phyloP scores from a whole-genome alignment of 2,888 invertebrate genomes.

The Acleris sparsana region DNA sequence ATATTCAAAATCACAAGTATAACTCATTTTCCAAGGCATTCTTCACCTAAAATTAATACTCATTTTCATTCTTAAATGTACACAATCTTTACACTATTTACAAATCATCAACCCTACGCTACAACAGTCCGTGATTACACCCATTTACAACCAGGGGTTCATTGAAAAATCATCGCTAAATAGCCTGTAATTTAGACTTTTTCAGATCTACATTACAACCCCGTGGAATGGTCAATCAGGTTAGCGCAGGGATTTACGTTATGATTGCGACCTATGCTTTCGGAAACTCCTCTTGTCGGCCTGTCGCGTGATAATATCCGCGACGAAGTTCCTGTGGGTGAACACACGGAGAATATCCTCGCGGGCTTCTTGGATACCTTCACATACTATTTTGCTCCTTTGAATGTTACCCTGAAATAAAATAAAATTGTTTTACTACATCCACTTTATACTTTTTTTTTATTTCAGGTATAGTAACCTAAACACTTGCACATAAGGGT shows the following conservation, averaged over 20 bases:
- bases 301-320: conserved; percentile 95
- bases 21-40: conserved; percentile 64
- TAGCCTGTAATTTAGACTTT: conserved; percentile 10
- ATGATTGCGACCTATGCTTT: conserved; percentile 91
- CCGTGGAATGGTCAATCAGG: neutral
- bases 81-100: conserved; percentile 48
- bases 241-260: conserved; percentile 42
- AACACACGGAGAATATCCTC: conserved; percentile 94
- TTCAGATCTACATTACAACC: conserved; percentile 8
- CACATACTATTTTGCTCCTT: conserved; percentile 95
- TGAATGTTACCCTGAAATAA: conserved; percentile 94
- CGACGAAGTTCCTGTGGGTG: conserved; percentile 94
- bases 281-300: conserved; percentile 96
- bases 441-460: no score
- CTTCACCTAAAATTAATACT: conserved; percentile 50
- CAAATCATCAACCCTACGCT: conserved; percentile 33
- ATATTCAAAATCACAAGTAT: conserved; percentile 63
- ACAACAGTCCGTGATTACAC: conserved; percentile 16
- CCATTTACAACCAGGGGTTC: neutral
- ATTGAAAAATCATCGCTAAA: neutral
- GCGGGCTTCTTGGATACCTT: conserved; percentile 95
- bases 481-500: no score
- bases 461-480: no score
- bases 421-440: neutral
- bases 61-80: conserved; percentile 50